Evolutionary conservation across 2,797 vertebrate genomes (phyloP).

Genomic region (Vespertilio murinus): DNA sequence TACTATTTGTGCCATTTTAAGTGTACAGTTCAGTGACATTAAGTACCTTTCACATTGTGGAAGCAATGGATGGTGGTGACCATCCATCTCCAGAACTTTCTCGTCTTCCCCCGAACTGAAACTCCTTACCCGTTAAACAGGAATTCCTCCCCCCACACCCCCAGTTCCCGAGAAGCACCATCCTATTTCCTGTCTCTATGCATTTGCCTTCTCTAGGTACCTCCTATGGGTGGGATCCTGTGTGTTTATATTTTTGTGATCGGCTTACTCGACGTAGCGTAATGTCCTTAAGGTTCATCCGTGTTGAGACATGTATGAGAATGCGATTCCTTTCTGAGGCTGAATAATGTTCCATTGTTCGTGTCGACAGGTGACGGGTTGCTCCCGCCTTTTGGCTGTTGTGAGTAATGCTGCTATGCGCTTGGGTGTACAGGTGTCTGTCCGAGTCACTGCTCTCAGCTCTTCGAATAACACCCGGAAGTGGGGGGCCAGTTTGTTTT

Average conservation of each 20-base stretch:
- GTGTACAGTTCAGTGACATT: neutral
- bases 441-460: neutral
- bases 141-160: neutral
- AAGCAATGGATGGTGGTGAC: too few species aligned
- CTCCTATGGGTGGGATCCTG: neutral
- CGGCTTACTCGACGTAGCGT: neutral
- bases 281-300: neutral
- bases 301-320: neutral
- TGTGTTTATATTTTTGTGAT: neutral
- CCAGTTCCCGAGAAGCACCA: too few species aligned
- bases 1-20: neutral
- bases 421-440: neutral
- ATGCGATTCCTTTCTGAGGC: neutral
- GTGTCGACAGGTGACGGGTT: neutral
- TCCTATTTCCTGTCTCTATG: neutral
- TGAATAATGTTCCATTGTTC: neutral
- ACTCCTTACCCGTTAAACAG: neutral
- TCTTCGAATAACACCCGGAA: neutral
- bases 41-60: accelerated
- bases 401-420: neutral
- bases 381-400: neutral
- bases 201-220: neutral
- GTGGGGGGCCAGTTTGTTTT: neutral
- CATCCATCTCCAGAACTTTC: neutral
- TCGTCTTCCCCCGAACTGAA: neutral